Conservation (phyloP, 2,797 vertebrate species). For the Lutra lutra region DNA sequence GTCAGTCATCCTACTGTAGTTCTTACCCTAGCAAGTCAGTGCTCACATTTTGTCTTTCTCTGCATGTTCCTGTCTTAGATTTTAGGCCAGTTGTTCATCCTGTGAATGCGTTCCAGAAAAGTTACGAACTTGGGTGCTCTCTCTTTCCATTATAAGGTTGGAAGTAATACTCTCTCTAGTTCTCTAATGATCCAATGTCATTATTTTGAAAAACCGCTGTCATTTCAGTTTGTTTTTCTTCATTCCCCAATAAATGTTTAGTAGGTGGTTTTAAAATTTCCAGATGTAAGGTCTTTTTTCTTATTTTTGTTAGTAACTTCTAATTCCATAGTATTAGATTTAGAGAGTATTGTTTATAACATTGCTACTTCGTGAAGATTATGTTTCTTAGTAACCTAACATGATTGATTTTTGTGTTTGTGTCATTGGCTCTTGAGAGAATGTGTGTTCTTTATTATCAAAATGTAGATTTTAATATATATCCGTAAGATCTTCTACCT, state of each 20-base stretch:
- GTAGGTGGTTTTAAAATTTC: conserved; percentile 1
- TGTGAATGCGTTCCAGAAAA: neutral
- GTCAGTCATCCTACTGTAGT: neutral
- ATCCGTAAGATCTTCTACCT: neutral
- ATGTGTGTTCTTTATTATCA: neutral
- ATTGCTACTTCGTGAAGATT: neutral
- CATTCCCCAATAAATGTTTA: neutral
- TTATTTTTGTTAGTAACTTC: neutral
- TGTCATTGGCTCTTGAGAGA: conserved; percentile 31
- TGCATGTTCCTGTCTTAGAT: neutral
- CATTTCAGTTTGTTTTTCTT: conserved; percentile 34
- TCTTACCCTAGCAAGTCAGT: neutral
- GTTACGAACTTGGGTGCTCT: neutral
- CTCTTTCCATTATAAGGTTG: neutral
- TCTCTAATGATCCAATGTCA: neutral
- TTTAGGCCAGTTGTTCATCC: neutral
- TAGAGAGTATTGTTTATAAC: neutral
- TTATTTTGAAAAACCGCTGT: neutral
- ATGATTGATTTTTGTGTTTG: neutral
- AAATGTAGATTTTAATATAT: neutral
- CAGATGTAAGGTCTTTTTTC: neutral
- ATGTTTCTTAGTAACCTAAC: neutral
- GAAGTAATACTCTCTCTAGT: neutral
- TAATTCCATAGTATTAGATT: neutral
- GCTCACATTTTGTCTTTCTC: neutral